Percentiles rank a stretch among this genome's conserved stretches.
phyloP scores from a whole-genome alignment of 2,888 invertebrate genomes.

The Neoascia interrupta region DNA sequence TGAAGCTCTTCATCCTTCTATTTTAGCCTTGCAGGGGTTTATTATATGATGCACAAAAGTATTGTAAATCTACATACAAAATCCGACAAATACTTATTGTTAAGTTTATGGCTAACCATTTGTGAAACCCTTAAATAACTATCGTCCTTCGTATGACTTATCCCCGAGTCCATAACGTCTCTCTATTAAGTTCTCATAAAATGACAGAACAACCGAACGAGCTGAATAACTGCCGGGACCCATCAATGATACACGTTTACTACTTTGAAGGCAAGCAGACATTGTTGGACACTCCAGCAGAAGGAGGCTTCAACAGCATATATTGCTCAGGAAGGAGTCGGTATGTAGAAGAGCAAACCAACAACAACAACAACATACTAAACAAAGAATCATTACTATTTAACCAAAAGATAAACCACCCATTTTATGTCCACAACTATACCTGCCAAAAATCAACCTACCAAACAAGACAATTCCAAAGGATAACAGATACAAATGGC shows the following conservation, averaged over 20 bases:
- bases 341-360: neutral
- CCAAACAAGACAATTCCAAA: constrained; percentile 61
- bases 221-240: constrained; percentile 43
- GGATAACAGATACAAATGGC: constrained; percentile 69
- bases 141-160: constrained; percentile 4
- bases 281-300: constrained; percentile 37
- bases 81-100: no score
- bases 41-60: no score
- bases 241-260: constrained; percentile 50
- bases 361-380: constrained; percentile 32
- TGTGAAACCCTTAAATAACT: constrained; percentile 24
- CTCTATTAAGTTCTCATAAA: constrained; percentile 22
- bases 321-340: no score
- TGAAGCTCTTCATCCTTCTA: neutral
- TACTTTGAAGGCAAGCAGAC: constrained; percentile 26
- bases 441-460: constrained; percentile 67
- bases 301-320: constrained; percentile 14
- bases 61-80: no score
- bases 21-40: no score
- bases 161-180: constrained; percentile 22
- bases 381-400: constrained; percentile 68
- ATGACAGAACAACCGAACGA: constrained; percentile 37
- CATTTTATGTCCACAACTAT: constrained; percentile 67
- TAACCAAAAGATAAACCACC: constrained; percentile 67
- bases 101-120: neutral